Base-by-base conservation (phyloP, 2,797 vertebrate genomes). In the Lemur catta region DNA sequence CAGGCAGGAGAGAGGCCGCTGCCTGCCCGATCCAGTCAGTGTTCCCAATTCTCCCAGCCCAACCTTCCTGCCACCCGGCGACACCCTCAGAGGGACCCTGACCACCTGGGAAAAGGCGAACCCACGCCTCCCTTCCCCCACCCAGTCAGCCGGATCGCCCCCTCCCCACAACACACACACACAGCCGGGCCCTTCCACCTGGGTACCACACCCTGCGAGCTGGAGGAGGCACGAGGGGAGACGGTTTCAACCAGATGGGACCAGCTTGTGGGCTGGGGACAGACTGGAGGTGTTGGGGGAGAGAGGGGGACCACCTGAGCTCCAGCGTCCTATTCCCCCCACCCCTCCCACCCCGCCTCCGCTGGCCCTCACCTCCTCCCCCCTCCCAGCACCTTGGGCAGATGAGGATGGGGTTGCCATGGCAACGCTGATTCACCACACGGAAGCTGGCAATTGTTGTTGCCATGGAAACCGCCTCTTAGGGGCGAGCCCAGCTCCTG, bases 371-470 rank as follows among this genome's bases (percentile, higher is more conserved):
- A 95, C 96, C 96, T 95, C 95, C 96, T 96, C 94, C 92, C 93
- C 48, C 76, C 82, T 95, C 91, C 97, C 97, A 97, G 98, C 98
- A 98, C 98, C 98, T 98, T 97, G 98, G 98, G 98, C 97, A 98
- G 97, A 98, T 97, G 98, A 98, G 97, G 96, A 71, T 97, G 96
- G 94, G 93, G 98, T 99, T 97, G 95, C 97, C 98, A 98, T 98
- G 98, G 98, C 98, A 98, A 99, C 98, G 4, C 97, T 97, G 98
- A 98, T 98, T 98, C 98, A 98, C 98, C 98, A 98, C 98, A 98
- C 97, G 98, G 98, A 98, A 98, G 98, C 98, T 98, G 98, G 99
- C 98, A 99, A 98, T 98, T 98, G 98, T 98, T 97, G 98, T 98
- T 98, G 97, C 98, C 97, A 96, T 98, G 97, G 98, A 97, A 99